These are phyloP conservation scores for Zonitis immaculata DNA, from an alignment of 2,888 invertebrate genomes.

Conservation along the genomic window DNA sequence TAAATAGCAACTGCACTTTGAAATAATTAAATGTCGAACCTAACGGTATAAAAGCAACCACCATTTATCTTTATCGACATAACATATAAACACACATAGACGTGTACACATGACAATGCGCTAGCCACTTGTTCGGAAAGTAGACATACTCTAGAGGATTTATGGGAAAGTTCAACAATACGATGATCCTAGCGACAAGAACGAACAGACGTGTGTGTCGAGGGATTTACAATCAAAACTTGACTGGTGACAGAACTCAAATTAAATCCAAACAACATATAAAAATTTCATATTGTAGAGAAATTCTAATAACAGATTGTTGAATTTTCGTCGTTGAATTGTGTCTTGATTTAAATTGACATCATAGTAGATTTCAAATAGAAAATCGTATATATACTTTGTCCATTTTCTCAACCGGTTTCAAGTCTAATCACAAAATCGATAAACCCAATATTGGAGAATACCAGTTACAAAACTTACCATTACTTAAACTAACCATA, in stretches of 20 bases:
- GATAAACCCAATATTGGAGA: constrained; percentile 5
- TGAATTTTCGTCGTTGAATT: too few relatives aligned
- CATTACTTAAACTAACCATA: neutral
- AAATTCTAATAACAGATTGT: too few relatives aligned
- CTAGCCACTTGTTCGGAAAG: constrained; percentile 11
- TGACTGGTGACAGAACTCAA: constrained; percentile 7
- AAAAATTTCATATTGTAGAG: too few relatives aligned
- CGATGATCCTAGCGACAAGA: neutral
- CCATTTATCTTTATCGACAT: constrained; percentile 20
- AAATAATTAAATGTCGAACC: constrained; percentile 29
- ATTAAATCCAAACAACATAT: constrained; percentile 6
- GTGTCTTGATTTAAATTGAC: too few relatives aligned
- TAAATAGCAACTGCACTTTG: constrained; percentile 27
- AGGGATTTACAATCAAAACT: constrained; percentile 7
- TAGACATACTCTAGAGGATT: constrained; percentile 10
- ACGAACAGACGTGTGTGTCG: neutral
- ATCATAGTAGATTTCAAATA: too few relatives aligned
- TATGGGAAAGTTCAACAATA: constrained; percentile 10
- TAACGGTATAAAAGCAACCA: constrained; percentile 8
- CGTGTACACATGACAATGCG: constrained; percentile 13
- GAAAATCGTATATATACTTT: too few relatives aligned
- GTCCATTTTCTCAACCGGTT: neutral
- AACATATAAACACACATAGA: too few relatives aligned
- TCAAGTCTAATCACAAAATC: constrained; percentile 13
- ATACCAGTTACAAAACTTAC: constrained; percentile 3